Conservation (phyloP, 2,797 vertebrate species). For the Microcaecilia unicolor region DNA sequence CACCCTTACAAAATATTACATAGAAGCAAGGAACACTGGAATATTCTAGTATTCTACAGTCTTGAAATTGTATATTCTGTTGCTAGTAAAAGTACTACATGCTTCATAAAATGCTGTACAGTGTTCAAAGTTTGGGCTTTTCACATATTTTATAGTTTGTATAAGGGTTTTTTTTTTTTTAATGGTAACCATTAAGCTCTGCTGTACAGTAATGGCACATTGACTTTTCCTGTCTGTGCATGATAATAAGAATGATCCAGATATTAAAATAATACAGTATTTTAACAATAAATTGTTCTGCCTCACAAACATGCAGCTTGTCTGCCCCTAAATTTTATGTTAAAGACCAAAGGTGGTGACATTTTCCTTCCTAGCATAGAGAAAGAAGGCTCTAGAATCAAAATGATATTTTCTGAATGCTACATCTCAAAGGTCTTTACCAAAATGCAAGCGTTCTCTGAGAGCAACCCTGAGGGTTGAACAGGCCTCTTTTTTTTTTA, state of each 20-base stretch:
- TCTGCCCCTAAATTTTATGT: conserved; percentile 10
- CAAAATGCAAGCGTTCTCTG: conserved; percentile 10
- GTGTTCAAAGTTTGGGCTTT: conserved; percentile 9
- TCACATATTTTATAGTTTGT: conserved; percentile 16
- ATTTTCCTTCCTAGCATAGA: conserved; percentile 19
- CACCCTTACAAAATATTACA: conserved; percentile 30
- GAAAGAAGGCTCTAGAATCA: neutral
- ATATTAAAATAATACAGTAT: conserved; percentile 10
- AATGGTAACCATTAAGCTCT: conserved; percentile 8
- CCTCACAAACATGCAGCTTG: conserved; percentile 13
- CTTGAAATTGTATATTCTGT: conserved; percentile 26
- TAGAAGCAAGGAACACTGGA: conserved; percentile 32
- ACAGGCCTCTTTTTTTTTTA: conserved; percentile 4
- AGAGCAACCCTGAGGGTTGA: conserved; percentile 10
- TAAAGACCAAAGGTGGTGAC: conserved; percentile 7
- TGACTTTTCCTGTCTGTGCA: conserved; percentile 20
- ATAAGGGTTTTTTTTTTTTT: neutral
- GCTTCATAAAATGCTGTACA: conserved; percentile 24
- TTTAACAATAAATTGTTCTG: conserved; percentile 1
- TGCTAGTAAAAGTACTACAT: conserved; percentile 29
- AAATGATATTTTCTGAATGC: neutral
- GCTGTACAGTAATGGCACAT: conserved; percentile 14
- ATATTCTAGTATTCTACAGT: conserved; percentile 32
- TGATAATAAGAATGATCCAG: conserved; percentile 26
- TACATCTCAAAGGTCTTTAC: conserved; percentile 9